phyloP scores from a whole-genome alignment of 2,113 vertebrate species.

The Lonchura striata region DNA sequence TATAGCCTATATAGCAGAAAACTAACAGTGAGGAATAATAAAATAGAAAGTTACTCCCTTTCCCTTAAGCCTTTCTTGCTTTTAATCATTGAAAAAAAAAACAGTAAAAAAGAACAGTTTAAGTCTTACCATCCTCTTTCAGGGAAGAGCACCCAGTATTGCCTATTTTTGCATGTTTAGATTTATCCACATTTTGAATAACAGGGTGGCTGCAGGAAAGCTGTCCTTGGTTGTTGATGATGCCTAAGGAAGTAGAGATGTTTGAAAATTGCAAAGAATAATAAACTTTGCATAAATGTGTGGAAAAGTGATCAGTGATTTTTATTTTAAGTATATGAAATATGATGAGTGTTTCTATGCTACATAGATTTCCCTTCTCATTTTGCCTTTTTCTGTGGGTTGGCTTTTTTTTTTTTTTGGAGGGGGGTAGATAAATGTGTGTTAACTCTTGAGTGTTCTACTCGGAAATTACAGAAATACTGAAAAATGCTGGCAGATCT shows the following conservation, averaged over 20 bases:
- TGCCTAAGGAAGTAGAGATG: background rate
- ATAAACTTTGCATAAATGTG: background rate
- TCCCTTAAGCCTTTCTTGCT: background rate
- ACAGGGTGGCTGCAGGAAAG: background rate
- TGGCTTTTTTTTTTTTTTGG: background rate
- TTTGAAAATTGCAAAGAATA: background rate
- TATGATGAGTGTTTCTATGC: background rate
- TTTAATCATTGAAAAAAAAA: background rate
- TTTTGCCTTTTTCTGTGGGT: background rate
- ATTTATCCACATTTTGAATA: background rate
- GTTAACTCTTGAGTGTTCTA: constrained; percentile 15
- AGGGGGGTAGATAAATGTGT: background rate
- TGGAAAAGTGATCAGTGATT: background rate
- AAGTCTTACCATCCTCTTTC: background rate
- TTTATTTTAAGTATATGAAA: background rate
- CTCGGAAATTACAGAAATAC: background rate
- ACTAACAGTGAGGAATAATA: background rate
- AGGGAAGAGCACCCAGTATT: background rate
- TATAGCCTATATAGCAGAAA: background rate
- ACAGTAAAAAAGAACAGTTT: background rate
- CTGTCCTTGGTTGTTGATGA: background rate
- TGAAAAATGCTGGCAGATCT: constrained; percentile 1
- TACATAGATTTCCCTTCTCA: background rate
- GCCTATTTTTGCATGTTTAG: background rate
- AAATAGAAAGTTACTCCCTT: background rate